phyloP scores from a whole-genome alignment of 53 echinoderm and acorn worm genomes.

The Patiria pectinifera region DNA sequence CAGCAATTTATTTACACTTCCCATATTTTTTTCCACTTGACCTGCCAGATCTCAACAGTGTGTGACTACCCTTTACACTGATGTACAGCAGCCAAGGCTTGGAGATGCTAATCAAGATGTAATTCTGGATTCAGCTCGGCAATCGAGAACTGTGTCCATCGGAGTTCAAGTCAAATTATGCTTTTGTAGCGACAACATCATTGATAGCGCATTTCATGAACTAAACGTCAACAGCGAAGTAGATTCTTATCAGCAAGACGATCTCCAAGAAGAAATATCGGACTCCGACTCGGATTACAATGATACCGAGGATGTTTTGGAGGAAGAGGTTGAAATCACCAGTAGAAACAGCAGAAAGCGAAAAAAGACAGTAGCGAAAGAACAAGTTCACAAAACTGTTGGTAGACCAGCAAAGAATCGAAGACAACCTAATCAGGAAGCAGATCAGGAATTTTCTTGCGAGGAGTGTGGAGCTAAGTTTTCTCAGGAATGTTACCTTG shows the following conservation, averaged over 20 bases:
- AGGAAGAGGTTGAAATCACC: not conserved
- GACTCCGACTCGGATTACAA: not conserved
- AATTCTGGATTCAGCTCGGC: too few species aligned
- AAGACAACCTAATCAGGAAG: not conserved
- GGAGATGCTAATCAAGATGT: not conserved
- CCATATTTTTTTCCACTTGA: not conserved
- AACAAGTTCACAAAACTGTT: not conserved
- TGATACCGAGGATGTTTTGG: not conserved
- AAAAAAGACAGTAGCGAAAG: not conserved
- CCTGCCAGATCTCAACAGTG: conserved; percentile 14
- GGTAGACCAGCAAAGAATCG: not conserved
- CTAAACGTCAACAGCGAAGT: not conserved
- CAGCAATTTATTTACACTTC: not conserved
- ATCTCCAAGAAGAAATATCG: not conserved
- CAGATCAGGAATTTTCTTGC: not conserved
- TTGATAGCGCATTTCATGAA: not conserved
- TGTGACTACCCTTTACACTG: not conserved
- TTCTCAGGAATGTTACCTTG: not conserved
- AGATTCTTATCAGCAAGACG: not conserved
- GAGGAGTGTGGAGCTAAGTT: conserved; percentile 30
- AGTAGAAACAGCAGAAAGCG: not conserved
- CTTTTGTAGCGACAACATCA: not conserved
- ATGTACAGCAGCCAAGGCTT: conserved; percentile 33
- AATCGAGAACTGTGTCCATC: not conserved
- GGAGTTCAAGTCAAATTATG: conserved; percentile 53